These are phyloP conservation scores for Pachyuromys duprasi DNA, from an alignment of 2,797 vertebrate genomes.

Conservation along the genomic window DNA sequence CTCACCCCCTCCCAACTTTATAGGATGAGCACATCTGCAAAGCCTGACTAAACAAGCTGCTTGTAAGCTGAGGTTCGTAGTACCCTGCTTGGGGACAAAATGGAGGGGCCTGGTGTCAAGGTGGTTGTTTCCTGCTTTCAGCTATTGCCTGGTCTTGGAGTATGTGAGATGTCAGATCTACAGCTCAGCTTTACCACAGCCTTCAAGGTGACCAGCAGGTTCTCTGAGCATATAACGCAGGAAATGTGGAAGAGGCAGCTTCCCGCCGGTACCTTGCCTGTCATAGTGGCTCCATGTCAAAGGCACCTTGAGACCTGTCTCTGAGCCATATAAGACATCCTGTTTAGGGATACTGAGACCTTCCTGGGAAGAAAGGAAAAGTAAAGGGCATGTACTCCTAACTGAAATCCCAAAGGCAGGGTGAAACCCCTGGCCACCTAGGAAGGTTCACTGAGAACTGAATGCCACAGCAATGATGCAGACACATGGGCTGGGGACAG, in stretches of 20 bases:
- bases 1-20: fast-evolving
- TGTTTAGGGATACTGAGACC: background rate
- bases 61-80: background rate
- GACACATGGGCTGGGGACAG: fast-evolving
- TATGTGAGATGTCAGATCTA: fast-evolving
- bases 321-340: background rate
- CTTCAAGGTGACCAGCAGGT: constrained; percentile 66
- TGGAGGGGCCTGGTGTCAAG: background rate
- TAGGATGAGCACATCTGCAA: background rate
- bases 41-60: fast-evolving
- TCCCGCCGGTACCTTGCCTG: background rate
- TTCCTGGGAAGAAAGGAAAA: background rate
- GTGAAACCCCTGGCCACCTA: fast-evolving
- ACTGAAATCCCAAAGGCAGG: background rate
- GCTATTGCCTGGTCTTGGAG: too few species aligned
- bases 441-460: background rate
- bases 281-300: background rate
- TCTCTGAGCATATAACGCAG: background rate
- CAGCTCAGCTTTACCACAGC: background rate
- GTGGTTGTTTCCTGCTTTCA: background rate
- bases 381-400: too few species aligned
- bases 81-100: fast-evolving
- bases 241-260: background rate
- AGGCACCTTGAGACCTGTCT: background rate
- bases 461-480: fast-evolving